phyloP scores from a whole-genome alignment of 2,113 vertebrate species.

The Platanista minor region DNA sequence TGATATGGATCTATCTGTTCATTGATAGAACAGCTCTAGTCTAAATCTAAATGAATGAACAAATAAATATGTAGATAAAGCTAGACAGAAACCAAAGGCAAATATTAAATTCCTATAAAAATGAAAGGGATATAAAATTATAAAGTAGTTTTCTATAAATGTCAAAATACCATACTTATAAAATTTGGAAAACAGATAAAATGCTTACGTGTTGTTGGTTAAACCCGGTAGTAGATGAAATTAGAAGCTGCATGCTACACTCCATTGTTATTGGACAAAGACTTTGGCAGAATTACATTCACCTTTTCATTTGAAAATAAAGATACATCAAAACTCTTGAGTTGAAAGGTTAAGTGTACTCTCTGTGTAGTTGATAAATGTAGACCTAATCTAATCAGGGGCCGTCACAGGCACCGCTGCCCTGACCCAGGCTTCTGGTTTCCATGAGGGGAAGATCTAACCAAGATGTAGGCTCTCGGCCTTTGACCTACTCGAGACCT shows the following conservation, averaged over 20 bases:
- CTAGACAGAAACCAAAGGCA: constrained; percentile 24
- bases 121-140: constrained; percentile 26
- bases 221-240: constrained; percentile 53
- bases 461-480: constrained; percentile 82
- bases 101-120: constrained; percentile 16
- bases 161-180: constrained; percentile 20
- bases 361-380: constrained; percentile 82
- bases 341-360: constrained; percentile 84
- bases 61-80: not conserved
- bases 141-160: constrained; percentile 29
- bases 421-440: constrained; percentile 79
- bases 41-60: not conserved
- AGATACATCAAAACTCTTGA: constrained; percentile 73
- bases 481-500: constrained; percentile 84
- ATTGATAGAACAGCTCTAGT: not conserved
- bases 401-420: constrained; percentile 67
- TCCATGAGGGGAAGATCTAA: constrained; percentile 81
- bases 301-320: constrained; percentile 72
- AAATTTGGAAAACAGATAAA: constrained; percentile 45
- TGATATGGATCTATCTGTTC: not conserved
- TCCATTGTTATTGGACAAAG: constrained; percentile 41
- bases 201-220: not conserved
- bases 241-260: constrained; percentile 28
- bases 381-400: constrained; percentile 83
- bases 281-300: constrained; percentile 63